A percentile compares a stretch with the other conserved stretches of the same genome.
Conservation (phyloP, 2,113 vertebrate genomes). For the Monopterus albus region DNA sequence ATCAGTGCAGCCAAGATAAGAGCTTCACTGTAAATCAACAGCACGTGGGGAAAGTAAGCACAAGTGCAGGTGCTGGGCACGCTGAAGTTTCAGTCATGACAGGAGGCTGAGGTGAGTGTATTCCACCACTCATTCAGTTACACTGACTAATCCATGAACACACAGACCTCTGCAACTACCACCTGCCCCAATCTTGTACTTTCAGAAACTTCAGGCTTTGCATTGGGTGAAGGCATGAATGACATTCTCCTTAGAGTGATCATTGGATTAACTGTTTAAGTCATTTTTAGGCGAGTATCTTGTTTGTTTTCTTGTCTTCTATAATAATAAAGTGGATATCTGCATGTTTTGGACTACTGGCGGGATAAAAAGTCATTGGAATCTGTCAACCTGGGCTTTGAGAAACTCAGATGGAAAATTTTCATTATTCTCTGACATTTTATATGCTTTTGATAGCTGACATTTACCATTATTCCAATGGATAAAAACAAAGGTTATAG, state of each 20-base stretch:
- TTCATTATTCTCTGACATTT: background rate
- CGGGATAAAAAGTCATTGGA: background rate
- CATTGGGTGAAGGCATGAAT: constrained; percentile 3
- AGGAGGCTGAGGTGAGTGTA: constrained; percentile 44
- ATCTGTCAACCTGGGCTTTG: background rate
- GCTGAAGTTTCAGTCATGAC: constrained; percentile 38
- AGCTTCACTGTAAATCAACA: constrained; percentile 21
- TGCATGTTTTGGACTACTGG: too few relatives aligned
- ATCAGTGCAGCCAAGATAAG: constrained; percentile 57
- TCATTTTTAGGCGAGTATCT: background rate
- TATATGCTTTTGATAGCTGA: background rate
- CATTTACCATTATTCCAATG: too few relatives aligned
- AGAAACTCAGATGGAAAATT: background rate
- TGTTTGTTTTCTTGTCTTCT: too few relatives aligned
- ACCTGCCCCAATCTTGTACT: constrained; percentile 5
- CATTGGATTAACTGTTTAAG: background rate
- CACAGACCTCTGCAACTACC: background rate
- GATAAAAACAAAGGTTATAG: too few relatives aligned
- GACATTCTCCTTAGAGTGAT: background rate
- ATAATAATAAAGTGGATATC: too few relatives aligned
- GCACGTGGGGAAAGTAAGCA: constrained; percentile 45
- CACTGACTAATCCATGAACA: constrained; percentile 52
- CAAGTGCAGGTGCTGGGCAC: constrained; percentile 46
- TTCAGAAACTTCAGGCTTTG: constrained; percentile 6
- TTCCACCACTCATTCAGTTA: constrained; percentile 36